Evolutionary conservation across 2,888 invertebrate genomes (phyloP), one percentile per base, ranked within the genome.

Genomic region (Cerastoderma edule): DNA sequence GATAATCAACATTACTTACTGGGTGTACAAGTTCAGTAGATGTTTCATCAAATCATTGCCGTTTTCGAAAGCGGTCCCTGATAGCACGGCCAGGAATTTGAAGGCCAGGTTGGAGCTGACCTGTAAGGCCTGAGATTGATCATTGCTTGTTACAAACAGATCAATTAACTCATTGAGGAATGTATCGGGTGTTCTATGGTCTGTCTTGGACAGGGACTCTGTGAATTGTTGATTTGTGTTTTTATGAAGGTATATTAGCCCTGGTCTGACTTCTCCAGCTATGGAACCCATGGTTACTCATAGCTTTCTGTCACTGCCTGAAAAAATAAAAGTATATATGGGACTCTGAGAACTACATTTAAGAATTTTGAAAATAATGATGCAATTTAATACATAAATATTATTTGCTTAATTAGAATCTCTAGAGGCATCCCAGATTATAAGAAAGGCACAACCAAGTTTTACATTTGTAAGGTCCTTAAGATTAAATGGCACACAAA

Each of bases 11-110:
- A 22, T 16, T 24, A 73, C 79, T 73, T 68, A 80, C 79, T 76
- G 46, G 35, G 70, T 53, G 68, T 80, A 73, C 35, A 76, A 56
- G 39, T 64, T 24, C 39, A 80, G 39, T 13, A 80, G 66, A 35
- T 80, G 71, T 53, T 70, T 73, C 79, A 80, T 80, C 67, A 80
- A 68, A 48, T 75, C 79, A 68, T 73, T 70, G 66, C 73, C 71
- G 13, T 54, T 64, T n/a, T 54, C 57, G 60, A 80, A 80, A 35
- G 67, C 67, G 8, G 75, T 72, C 32, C 57, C 67, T 27, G 70
- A 67, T 39, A 67, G 75, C n/a, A 76, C 57, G 22, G 75, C 67
- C 28, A 57, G 57, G 48, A 76, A 80, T 44, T 68, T 66, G n/a
- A 71, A 67, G 50, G 79, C 73, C 30, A 75, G 65, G 53, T 80